A percentile compares a stretch with the other conserved stretches of the same genome.
Conservation (phyloP, 1,140 invertebrate genomes). For the Apis cerana region DNA sequence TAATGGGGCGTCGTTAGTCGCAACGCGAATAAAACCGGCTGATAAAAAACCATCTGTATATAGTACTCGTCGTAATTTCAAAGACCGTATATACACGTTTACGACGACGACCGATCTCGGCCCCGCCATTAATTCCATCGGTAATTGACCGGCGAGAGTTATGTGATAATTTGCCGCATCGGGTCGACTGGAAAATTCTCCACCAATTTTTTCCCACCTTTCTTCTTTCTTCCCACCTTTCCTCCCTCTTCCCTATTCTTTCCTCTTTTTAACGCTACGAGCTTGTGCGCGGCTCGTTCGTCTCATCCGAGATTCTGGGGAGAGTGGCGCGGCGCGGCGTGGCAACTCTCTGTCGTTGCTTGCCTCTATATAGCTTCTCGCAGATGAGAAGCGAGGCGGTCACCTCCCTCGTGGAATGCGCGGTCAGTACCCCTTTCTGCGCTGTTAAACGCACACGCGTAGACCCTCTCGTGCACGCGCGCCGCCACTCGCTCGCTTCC, state of each 20-base stretch:
- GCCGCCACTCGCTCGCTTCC: conserved; percentile 15
- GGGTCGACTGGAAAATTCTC: conserved; percentile 12
- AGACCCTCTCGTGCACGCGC: neutral
- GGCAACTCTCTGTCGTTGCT: neutral
- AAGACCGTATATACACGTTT: neutral
- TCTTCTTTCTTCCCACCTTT: neutral
- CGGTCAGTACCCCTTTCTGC: conserved; percentile 72
- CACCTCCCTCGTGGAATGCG: conserved; percentile 73
- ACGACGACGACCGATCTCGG: neutral
- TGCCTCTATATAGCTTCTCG: conserved; percentile 43
- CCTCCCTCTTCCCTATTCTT: neutral
- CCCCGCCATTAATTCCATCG: conserved; percentile 12
- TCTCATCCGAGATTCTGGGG: no score
- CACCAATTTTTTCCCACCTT: neutral
- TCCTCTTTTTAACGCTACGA: neutral
- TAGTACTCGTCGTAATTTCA: conserved; percentile 25
- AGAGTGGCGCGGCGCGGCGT: neutral
- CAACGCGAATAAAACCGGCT: conserved; percentile 71
- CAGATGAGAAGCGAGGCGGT: conserved; percentile 67
- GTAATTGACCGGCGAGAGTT: conserved; percentile 13
- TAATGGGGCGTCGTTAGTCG: conserved; percentile 22
- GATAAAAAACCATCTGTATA: conserved; percentile 58
- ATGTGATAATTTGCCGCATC: conserved; percentile 17
- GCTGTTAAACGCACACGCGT: conserved; percentile 42
- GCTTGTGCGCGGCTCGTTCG: neutral